Evolutionary conservation across 2,888 invertebrate genomes (phyloP).

Genomic region (Lymantria dispar): DNA sequence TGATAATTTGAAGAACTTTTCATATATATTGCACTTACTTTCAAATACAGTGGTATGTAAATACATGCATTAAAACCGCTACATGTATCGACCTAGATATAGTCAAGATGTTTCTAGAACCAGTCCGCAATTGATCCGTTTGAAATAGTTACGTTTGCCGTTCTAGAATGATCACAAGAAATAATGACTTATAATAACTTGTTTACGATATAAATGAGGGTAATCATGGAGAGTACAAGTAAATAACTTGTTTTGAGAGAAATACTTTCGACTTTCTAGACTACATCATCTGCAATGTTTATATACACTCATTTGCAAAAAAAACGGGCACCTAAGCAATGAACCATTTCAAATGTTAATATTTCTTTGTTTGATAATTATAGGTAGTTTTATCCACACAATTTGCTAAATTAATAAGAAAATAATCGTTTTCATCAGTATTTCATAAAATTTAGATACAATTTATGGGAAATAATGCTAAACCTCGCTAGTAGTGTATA

Average conservation of each 20-base stretch:
- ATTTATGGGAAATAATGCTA: too few relatives aligned
- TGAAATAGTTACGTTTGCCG: constrained; percentile 29
- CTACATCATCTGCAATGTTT: not conserved
- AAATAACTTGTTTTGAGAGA: not conserved
- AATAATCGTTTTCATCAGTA: too few relatives aligned
- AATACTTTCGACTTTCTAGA: not conserved
- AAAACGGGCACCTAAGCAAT: too few relatives aligned
- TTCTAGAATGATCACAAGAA: constrained; percentile 14
- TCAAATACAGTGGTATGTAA: constrained; percentile 4
- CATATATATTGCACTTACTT: constrained; percentile 30
- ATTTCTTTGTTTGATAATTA: too few relatives aligned
- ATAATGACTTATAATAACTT: constrained; percentile 4
- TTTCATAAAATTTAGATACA: too few relatives aligned
- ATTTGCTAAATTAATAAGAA: too few relatives aligned
- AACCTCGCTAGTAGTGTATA: too few relatives aligned
- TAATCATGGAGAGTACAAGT: not conserved
- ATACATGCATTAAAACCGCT: constrained; percentile 48
- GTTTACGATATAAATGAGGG: constrained; percentile 15
- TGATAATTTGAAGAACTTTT: not conserved
- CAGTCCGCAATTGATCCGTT: constrained; percentile 25
- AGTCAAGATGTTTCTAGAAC: constrained; percentile 34
- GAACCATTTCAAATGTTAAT: too few relatives aligned
- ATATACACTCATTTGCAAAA: too few relatives aligned
- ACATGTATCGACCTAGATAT: constrained; percentile 42
- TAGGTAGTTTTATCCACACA: too few relatives aligned